These are phyloP conservation scores for Cercopithecus mitis DNA, from an alignment of 2,797 vertebrate genomes.

Conservation along the genomic window DNA sequence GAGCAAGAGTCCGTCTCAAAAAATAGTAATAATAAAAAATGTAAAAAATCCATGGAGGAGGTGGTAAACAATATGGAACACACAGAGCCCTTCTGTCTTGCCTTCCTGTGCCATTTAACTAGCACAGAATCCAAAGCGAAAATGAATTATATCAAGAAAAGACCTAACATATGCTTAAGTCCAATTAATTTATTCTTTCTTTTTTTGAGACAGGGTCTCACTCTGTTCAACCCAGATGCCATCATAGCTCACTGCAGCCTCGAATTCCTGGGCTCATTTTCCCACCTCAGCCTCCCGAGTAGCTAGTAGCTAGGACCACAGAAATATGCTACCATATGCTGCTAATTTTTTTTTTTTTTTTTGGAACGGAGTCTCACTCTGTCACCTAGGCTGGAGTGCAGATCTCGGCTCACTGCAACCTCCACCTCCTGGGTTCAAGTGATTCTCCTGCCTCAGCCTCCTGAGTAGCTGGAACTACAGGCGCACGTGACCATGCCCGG, in stretches of 20 bases:
- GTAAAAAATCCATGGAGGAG: not conserved
- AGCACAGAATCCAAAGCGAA: conserved; percentile 42
- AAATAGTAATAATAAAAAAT: not conserved
- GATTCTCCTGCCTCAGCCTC: no score
- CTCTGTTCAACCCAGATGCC: not conserved
- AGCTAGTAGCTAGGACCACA: not conserved
- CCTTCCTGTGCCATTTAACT: not conserved
- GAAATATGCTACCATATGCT: not conserved
- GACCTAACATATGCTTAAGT: not conserved
- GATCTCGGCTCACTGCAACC: no score
- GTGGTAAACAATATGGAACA: not conserved
- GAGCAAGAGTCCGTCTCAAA: no score
- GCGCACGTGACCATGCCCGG: no score
- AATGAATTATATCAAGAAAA: not conserved
- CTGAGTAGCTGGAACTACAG: no score
- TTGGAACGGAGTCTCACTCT: no score
- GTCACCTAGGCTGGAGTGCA: no score
- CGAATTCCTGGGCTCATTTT: not conserved
- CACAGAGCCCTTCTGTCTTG: not conserved
- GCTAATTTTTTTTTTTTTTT: not conserved
- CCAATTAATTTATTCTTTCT: not conserved
- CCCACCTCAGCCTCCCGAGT: not conserved
- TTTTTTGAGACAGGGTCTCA: not conserved
- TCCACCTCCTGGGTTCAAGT: no score
- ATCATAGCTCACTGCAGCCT: not conserved